phyloP scores from a whole-genome alignment of 2,113 vertebrate genomes.

The Tonatia bakeri region DNA sequence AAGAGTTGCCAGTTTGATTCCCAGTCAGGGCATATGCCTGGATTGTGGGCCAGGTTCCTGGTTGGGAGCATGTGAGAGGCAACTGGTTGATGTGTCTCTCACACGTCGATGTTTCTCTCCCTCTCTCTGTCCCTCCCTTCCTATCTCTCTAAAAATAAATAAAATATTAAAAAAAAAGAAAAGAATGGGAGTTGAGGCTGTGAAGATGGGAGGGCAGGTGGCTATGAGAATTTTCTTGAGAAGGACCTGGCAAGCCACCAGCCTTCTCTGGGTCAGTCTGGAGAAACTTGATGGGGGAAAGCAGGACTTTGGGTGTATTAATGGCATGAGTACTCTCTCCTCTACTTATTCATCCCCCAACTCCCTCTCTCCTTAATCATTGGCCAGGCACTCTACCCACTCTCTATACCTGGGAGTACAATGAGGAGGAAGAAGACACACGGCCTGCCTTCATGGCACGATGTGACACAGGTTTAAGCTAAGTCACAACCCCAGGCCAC shows the following conservation, averaged over 20 bases:
- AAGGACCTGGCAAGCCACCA: neutral
- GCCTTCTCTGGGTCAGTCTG: neutral
- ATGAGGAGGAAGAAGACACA: neutral
- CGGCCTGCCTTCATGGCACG: neutral
- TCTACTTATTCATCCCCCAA: neutral
- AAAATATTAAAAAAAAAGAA: too few relatives aligned
- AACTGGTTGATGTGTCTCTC: too few relatives aligned
- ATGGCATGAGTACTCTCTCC: neutral
- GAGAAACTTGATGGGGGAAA: neutral
- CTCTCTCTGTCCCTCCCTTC: too few relatives aligned
- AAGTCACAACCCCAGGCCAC: neutral
- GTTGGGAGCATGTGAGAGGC: too few relatives aligned
- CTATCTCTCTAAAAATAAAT: too few relatives aligned
- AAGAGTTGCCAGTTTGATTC: too few relatives aligned
- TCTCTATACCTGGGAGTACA: neutral
- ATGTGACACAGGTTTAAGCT: neutral
- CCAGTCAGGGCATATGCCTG: too few relatives aligned
- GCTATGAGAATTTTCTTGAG: neutral
- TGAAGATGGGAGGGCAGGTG: neutral
- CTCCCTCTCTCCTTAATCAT: neutral
- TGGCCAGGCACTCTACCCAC: accelerated
- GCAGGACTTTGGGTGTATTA: neutral
- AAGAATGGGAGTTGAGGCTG: neutral
- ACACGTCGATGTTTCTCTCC: too few relatives aligned
- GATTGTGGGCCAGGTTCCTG: too few relatives aligned